Percentiles rank a stretch among this genome's conserved stretches.
phyloP scores from a whole-genome alignment of 2,797 vertebrate genomes.

The Malacoctenus gilli region DNA sequence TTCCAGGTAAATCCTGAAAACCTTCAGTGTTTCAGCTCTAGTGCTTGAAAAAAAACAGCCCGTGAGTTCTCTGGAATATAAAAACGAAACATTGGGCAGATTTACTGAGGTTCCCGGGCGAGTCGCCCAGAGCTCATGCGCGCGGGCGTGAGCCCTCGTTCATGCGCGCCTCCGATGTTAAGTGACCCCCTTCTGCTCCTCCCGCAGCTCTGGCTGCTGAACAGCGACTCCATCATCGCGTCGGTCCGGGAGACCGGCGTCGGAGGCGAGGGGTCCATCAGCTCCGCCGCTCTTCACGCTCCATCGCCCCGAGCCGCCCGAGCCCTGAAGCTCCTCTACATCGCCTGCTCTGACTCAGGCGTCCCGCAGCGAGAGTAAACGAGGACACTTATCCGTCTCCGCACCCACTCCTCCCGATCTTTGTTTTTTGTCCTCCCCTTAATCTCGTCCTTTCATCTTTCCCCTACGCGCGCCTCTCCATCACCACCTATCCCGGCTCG shows the following conservation, averaged over 20 bases:
- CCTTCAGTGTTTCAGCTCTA: no score
- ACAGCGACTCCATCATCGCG: slow-evolving; percentile 89
- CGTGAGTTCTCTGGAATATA: no score
- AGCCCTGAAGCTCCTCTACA: slow-evolving; percentile 91
- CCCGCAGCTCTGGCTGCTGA: slow-evolving; percentile 93
- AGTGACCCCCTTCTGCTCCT: slow-evolving; percentile 51
- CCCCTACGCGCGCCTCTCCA: slow-evolving; percentile 44
- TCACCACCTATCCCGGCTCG: slow-evolving; percentile 45
- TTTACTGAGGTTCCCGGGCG: no score
- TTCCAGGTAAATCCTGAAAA: no score
- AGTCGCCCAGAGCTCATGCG: no score
- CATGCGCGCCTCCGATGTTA: slow-evolving; percentile 24
- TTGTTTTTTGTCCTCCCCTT: slow-evolving; percentile 56
- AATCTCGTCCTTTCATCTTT: slow-evolving; percentile 63
- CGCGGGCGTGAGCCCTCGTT: no score
- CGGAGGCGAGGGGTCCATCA: slow-evolving; percentile 56
- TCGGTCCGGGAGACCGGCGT: slow-evolving; percentile 75
- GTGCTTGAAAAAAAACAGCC: no score
- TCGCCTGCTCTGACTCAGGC: slow-evolving; percentile 78
- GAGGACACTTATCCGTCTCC: slow-evolving; percentile 9
- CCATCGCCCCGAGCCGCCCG: slow-evolving; percentile 70
- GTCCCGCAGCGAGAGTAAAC: slow-evolving; percentile 88
- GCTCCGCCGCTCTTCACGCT: slow-evolving; percentile 56
- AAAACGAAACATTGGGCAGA: no score
- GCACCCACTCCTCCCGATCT: slow-evolving; percentile 20